Evolutionary conservation across 1,140 invertebrate species (phyloP), one percentile per base, ranked within the genome.

Genomic region (Platyscapa corneri): DNA sequence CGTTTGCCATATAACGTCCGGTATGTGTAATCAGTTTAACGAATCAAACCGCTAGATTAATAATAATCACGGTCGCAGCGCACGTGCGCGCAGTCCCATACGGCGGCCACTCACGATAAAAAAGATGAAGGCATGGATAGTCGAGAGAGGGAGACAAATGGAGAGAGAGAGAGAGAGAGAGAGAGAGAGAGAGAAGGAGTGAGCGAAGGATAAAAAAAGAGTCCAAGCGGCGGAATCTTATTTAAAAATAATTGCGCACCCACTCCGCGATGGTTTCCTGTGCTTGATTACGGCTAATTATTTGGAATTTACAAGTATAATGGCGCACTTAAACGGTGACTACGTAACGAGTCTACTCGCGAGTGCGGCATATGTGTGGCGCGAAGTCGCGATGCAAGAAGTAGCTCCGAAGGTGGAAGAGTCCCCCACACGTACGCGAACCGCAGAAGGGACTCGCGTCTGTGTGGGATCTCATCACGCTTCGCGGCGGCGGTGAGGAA

Each of bases 221-320:
- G 46, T 82, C 60, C 79, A 82, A 82, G 34, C 42, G 20, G 67
- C 32, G 42, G 85, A 74, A 86, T 86, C 64, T 86, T 83, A 86
- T 86, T 86, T 86, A 86, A 93, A 91, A 93, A 93, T 93, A 93
- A 93, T 93, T 93, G 90, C 92, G 90, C 87, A 89, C 89, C 88
- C 89, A 85, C 89, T 89, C 88, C 46, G 60, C 72, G 88, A 89
- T 91, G 88, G 89, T 92, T 93, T 93, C 92, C 92, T 92, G 92
- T 91, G 87, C 90, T 90, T 93, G 92, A 92, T 93, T 92, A 92
- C 91, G 89, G 91, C 90, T 93, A 92, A 93, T 93, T 93, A 91
- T 93, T 93, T 89, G 87, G 86, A 90, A 93, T 93, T 93, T 93
- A 92, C 91, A 93, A 93, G 92, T 93, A 93, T 93, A 93, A 93